phyloP scores from a whole-genome alignment of 1,140 invertebrate species.

The Popillia japonica region DNA sequence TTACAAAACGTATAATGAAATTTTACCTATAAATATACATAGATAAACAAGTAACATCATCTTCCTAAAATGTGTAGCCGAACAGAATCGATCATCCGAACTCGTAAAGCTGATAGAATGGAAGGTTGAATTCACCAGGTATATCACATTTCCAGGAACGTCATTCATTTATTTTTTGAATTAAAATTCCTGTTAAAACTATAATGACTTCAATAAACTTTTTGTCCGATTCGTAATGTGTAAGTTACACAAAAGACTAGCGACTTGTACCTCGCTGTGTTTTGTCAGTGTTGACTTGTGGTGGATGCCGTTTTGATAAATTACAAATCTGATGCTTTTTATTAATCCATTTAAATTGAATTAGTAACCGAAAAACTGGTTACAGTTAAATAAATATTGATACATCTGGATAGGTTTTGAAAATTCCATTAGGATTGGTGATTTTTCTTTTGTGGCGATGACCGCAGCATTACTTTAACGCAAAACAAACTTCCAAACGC shows the following conservation, averaged over 20 bases:
- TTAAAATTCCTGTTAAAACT: slow-evolving; percentile 35
- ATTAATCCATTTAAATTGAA: slow-evolving; percentile 33
- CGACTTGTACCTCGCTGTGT: neutral
- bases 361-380: slow-evolving; percentile 17
- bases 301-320: slow-evolving; percentile 26
- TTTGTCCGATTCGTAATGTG: slow-evolving; percentile 17
- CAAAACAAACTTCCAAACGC: slow-evolving; percentile 19
- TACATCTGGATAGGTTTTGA: slow-evolving; percentile 22
- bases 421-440: slow-evolving; percentile 22
- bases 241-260: slow-evolving; percentile 28
- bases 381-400: slow-evolving; percentile 33
- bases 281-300: slow-evolving; percentile 10
- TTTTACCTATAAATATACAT: neutral
- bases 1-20: too few species aligned
- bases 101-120: slow-evolving; percentile 12
- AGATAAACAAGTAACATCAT: neutral
- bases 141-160: slow-evolving; percentile 27
- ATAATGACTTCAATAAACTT: slow-evolving; percentile 35
- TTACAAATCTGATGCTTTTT: slow-evolving; percentile 30
- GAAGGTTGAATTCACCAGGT: slow-evolving; percentile 2
- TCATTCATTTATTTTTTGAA: slow-evolving; percentile 33
- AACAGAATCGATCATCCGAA: neutral
- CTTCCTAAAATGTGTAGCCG: neutral
- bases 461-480: neutral
- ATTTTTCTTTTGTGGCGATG: slow-evolving; percentile 19